Evolutionary conservation across 2,113 vertebrate species (phyloP).

Genomic region (Ivindomyrus marchei): DNA sequence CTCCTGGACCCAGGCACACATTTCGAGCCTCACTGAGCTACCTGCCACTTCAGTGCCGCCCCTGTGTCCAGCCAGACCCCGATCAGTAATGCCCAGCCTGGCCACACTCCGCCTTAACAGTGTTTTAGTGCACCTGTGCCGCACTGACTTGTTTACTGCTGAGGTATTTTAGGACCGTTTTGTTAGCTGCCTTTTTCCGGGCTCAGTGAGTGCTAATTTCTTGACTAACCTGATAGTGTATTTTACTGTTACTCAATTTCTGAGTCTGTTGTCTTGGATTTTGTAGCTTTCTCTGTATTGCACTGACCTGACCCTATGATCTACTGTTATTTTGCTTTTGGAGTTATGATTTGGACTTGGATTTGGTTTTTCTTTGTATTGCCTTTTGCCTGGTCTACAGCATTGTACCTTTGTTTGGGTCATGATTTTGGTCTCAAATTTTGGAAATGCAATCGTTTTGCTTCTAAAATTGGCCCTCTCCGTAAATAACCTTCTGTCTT

Average conservation of each 20-base stretch:
- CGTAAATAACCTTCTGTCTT: background rate
- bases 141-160: background rate
- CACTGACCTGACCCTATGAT: background rate
- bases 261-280: background rate
- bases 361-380: background rate
- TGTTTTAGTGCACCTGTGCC: background rate
- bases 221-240: background rate
- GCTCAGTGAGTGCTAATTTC: background rate
- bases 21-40: background rate
- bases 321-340: background rate
- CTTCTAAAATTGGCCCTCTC: background rate
- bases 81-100: background rate
- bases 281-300: background rate
- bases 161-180: background rate
- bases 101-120: background rate
- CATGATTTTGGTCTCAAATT: background rate
- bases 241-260: background rate
- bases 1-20: background rate
- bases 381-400: background rate
- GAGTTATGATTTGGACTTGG: background rate
- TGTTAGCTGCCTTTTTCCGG: background rate
- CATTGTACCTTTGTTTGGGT: background rate
- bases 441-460: background rate
- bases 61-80: background rate
- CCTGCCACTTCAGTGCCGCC: background rate